Evolutionary conservation across 2,113 vertebrate genomes (phyloP).

Genomic region (Poicephalus gulielmi): DNA sequence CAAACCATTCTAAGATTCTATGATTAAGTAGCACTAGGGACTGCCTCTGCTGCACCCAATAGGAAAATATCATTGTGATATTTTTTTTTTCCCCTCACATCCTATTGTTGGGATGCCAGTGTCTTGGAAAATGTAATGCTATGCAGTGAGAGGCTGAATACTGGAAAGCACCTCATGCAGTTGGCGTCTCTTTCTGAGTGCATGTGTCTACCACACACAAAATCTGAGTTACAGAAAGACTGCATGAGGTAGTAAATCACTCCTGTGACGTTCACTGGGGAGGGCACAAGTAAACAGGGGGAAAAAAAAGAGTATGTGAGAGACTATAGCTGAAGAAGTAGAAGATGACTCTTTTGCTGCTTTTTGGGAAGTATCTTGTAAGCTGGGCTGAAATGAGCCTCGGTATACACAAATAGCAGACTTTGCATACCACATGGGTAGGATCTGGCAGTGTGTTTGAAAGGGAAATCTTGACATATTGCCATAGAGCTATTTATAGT

Average conservation of each 20-base stretch:
- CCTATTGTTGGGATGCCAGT: not conserved
- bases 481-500: not conserved
- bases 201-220: not conserved
- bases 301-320: not conserved
- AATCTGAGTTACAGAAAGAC: not conserved
- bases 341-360: not conserved
- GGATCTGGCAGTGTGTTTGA: not conserved
- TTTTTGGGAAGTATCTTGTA: not conserved
- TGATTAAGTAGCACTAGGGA: not conserved
- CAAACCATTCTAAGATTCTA: not conserved
- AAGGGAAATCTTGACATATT: not conserved
- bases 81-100: not conserved
- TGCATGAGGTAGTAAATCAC: not conserved
- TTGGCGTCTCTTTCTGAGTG: not conserved
- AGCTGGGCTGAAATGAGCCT: not conserved
- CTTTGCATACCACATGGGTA: not conserved
- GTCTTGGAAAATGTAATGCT: not conserved
- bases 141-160: not conserved
- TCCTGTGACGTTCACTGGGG: not conserved
- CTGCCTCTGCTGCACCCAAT: not conserved
- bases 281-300: not conserved
- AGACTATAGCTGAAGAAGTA: not conserved
- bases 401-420: not conserved
- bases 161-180: not conserved
- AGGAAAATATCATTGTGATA: not conserved